Conservation (phyloP, 1,140 invertebrate genomes). For the Ceratoteleas bidentatus region DNA sequence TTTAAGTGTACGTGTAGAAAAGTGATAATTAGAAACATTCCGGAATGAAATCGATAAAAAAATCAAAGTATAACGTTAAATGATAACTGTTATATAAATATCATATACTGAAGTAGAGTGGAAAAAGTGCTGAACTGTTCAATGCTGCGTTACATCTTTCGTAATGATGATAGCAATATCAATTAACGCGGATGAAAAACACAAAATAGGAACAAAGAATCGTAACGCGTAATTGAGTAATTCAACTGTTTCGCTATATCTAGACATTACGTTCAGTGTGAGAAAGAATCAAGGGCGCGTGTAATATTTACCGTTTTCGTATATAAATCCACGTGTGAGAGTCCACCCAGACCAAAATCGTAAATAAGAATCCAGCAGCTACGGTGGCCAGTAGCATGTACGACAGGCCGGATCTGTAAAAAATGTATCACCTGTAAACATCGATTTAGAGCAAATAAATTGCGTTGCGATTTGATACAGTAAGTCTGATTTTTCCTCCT, state of each 20-base stretch:
- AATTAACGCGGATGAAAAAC: no score
- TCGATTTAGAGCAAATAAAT: not conserved
- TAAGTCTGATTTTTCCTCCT: no score
- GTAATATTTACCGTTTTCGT: conserved; percentile 88
- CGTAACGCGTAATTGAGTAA: conserved; percentile 25
- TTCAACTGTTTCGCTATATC: conserved; percentile 24
- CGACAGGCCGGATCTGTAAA: conserved; percentile 85
- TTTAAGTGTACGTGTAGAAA: no score
- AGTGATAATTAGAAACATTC: no score
- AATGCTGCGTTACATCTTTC: conserved; percentile 4
- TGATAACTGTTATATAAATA: conserved; percentile 43
- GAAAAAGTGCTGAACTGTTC: conserved; percentile 20
- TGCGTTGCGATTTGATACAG: not conserved
- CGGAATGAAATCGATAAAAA: conserved; percentile 43
- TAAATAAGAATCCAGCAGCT: conserved; percentile 92
- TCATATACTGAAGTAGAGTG: conserved; percentile 32
- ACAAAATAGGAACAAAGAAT: no score
- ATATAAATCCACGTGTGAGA: conserved; percentile 98
- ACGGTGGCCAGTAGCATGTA: conserved; percentile 93
- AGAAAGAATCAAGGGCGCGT: not conserved
- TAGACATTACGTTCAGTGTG: conserved; percentile 41
- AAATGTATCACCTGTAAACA: not conserved
- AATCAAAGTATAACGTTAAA: conserved; percentile 35
- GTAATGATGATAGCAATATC: no score
- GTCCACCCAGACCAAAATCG: conserved; percentile 95